A percentile compares a stretch with the other conserved stretches of the same genome.
phyloP scores from a whole-genome alignment of 2,888 invertebrate genomes.

The Hemaris fuciformis region DNA sequence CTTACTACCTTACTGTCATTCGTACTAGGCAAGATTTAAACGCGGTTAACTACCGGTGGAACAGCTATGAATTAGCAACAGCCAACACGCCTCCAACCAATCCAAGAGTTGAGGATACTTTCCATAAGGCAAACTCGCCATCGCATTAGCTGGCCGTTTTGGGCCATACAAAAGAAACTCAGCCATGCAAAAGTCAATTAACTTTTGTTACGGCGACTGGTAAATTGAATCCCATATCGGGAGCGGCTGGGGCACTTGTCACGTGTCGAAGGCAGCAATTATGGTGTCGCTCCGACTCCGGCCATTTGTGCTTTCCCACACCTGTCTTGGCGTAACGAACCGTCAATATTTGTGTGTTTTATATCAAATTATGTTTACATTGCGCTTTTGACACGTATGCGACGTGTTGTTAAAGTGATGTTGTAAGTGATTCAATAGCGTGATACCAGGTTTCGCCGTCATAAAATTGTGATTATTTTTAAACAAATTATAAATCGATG shows the following conservation, averaged over 20 bases:
- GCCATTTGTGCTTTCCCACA: slow-evolving; percentile 51
- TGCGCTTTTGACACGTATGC: background rate
- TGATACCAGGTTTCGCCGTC: background rate
- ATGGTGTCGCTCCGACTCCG: slow-evolving; percentile 48
- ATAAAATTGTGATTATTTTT: too few species aligned
- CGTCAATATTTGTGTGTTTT: slow-evolving; percentile 13
- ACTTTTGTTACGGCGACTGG: slow-evolving; percentile 5
- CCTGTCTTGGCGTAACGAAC: slow-evolving; percentile 34
- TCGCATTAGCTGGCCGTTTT: background rate
- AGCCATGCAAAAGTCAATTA: slow-evolving; percentile 7
- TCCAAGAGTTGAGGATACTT: too few species aligned
- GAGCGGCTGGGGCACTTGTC: slow-evolving; percentile 14
- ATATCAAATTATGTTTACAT: background rate
- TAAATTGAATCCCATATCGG: slow-evolving; percentile 6
- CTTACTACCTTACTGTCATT: too few species aligned
- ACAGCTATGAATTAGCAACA: background rate
- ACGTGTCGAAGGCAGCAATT: slow-evolving; percentile 18
- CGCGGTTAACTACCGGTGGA: too few species aligned
- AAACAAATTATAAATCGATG: too few species aligned
- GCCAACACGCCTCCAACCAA: background rate
- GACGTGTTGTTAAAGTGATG: background rate
- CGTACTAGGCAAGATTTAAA: too few species aligned
- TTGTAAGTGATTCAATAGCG: background rate
- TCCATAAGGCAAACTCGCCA: background rate
- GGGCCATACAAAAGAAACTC: background rate